Conservation (phyloP, 2,797 vertebrate species). For the Sphenodon punctatus region DNA sequence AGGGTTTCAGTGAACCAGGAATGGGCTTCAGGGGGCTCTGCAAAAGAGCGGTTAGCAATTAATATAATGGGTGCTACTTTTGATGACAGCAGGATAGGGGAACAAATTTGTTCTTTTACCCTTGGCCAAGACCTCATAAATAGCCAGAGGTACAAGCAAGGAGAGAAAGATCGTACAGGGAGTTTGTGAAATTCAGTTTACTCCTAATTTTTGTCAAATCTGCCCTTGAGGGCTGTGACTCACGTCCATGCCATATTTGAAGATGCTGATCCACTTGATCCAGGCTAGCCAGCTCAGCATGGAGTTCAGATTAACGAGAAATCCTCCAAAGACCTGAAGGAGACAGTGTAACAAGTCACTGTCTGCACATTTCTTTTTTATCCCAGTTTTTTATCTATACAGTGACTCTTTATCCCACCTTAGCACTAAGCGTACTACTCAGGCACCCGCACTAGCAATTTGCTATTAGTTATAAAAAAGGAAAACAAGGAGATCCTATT, state of each 20-base stretch:
- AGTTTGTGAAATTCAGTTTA: neutral
- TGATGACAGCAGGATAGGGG: neutral
- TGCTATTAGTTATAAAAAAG: too few species aligned
- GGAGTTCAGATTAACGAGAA: conserved; percentile 80
- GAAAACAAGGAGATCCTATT: neutral
- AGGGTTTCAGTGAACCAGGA: neutral
- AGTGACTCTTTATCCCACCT: neutral
- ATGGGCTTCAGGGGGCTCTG: neutral
- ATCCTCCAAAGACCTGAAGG: conserved; percentile 82
- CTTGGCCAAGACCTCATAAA: neutral
- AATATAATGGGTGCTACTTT: neutral
- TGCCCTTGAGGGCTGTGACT: neutral
- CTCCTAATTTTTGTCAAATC: neutral
- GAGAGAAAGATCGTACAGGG: neutral
- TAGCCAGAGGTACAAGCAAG: neutral
- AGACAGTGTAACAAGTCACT: neutral
- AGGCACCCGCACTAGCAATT: too few species aligned
- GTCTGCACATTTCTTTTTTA: too few species aligned
- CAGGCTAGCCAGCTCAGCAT: conserved; percentile 85
- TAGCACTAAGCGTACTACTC: too few species aligned
- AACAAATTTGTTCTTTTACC: neutral
- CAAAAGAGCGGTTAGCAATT: neutral
- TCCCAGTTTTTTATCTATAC: too few species aligned
- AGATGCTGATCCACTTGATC: conserved; percentile 84
- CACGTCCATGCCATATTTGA: conserved; percentile 80